These are phyloP conservation scores for Ceryle rudis DNA, from an alignment of 2,797 vertebrate species.

Conservation along the genomic window DNA sequence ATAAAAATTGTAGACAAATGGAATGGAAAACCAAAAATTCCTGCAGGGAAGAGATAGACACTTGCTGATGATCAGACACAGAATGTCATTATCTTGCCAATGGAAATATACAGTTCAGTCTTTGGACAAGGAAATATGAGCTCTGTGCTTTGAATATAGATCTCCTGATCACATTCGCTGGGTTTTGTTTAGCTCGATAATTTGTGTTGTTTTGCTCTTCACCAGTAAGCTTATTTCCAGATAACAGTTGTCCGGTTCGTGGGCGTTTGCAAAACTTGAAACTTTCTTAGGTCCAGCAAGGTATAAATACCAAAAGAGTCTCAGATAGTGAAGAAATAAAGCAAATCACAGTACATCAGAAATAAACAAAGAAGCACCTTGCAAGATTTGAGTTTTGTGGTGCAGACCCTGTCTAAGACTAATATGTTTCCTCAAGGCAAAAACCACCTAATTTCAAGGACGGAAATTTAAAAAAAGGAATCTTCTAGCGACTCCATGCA, in stretches of 20 bases:
- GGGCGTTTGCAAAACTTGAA: neutral
- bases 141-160: neutral
- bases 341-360: neutral
- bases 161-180: neutral
- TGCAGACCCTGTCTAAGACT: neutral
- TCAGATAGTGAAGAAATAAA: neutral
- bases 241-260: neutral
- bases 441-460: neutral
- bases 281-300: neutral
- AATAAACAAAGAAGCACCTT: neutral
- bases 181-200: neutral
- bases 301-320: neutral
- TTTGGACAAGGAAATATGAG: neutral
- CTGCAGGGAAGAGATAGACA: constrained; percentile 35
- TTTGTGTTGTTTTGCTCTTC: neutral
- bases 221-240: neutral
- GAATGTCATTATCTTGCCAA: neutral
- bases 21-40: constrained; percentile 15
- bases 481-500: neutral
- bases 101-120: neutral
- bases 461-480: neutral
- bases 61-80: neutral
- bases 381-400: neutral
- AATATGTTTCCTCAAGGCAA: neutral
- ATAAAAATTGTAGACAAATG: neutral